Evolutionary conservation across 2,797 vertebrate species (phyloP).

Genomic region (Chanos chanos): DNA sequence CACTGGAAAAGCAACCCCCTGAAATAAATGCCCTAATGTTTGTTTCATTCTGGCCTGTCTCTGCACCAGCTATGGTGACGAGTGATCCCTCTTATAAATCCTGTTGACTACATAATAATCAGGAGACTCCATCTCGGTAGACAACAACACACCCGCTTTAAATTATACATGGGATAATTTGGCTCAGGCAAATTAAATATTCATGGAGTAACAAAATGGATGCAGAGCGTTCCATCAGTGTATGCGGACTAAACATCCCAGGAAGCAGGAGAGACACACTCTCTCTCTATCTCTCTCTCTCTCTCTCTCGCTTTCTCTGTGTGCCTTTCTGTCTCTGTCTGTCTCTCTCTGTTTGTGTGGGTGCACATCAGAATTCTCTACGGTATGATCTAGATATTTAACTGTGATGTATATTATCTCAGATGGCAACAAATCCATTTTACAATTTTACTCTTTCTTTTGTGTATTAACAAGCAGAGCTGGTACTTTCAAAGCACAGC

Average conservation of each 20-base stretch:
- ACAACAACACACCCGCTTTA: conserved; percentile 47
- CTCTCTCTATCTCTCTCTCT: no score
- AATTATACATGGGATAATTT: conserved; percentile 55
- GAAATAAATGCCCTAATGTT: conserved; percentile 22
- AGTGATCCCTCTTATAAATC: conserved; percentile 48
- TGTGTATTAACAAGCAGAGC: no score
- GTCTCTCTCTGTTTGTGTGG: neutral
- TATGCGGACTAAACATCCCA: neutral
- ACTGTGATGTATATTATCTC: no score
- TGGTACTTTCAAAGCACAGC: no score
- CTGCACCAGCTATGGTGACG: conserved; percentile 14
- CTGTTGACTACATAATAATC: conserved; percentile 48
- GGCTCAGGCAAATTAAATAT: conserved; percentile 48
- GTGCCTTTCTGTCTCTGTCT: neutral
- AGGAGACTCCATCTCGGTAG: conserved; percentile 43
- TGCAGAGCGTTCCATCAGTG: conserved; percentile 24
- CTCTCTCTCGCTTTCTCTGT: no score
- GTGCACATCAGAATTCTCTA: neutral
- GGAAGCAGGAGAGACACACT: conserved; percentile 22
- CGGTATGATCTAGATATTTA: no score
- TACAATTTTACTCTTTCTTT: no score
- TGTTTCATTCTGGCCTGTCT: conserved; percentile 8
- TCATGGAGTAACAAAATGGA: conserved; percentile 46
- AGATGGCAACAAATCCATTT: no score
- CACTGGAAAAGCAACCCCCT: conserved; percentile 25